Base-by-base conservation (phyloP, 2,797 vertebrate species). In the Lutjanus argentimaculatus region DNA sequence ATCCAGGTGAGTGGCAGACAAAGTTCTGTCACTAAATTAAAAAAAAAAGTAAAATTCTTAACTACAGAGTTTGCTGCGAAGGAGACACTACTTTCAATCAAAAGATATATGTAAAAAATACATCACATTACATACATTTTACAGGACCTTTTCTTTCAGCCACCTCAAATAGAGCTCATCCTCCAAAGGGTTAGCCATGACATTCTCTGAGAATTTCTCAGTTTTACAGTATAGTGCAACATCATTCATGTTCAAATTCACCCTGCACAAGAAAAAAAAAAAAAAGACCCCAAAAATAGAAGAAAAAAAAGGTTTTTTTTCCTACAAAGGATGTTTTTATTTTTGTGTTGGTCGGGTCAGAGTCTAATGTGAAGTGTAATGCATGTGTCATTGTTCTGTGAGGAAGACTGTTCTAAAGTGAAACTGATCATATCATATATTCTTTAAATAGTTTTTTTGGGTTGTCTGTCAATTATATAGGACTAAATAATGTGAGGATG, bases 181-280 rank as follows among this genome's bases (percentile, higher is more conserved):
- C 64, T 83, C 73, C 70, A 72, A 74, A 77, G 62, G 78, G 77
- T 87, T 85, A 90, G 80, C 88, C 80, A 73, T 80, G 77, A 95
- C 92, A 94, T 93, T 95, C 91, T 94, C 86, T 88, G 79, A 93
- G 80, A 81, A 83, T 73, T 65, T 85, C 72, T 89, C 83, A 88
- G 79, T 79, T 90, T 36, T 89, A 88, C 88, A 94, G 91, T 94
- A 88, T 90, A 94, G 92, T 94, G 94, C 93, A 95, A 94, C 91
- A 88, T 90, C 82, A 57, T 80, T 84, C 65, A 55, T 64, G 80
- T 82, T 88, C 82, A 82, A 72, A 83, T 90, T 80, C 56, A 90
- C 82, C 71, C 85, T 67, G 85, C 86, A 87, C 82, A 89, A 88
- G 80, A 88, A 87, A 76, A 59, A 71, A 68, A 75, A 61, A 78